Percentiles rank a stretch among this genome's conserved stretches.
Conservation (phyloP, 2,113 vertebrate genomes). For the Synchiropus splendidus region DNA sequence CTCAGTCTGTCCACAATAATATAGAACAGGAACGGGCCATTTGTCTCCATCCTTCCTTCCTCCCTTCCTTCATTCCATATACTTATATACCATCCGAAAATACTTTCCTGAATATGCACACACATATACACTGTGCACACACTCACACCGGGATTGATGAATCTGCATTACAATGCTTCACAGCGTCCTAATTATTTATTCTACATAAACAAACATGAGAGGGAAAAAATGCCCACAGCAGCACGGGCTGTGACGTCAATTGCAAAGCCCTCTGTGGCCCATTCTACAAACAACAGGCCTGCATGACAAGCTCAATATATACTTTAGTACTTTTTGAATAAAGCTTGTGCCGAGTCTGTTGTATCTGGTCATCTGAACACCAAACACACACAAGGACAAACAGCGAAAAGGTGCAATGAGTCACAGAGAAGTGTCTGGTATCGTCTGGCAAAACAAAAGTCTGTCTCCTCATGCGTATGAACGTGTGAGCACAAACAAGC, state of each 20-base stretch:
- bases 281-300: slow-evolving; percentile 4
- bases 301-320: slow-evolving; percentile 2
- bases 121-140: too few relatives aligned
- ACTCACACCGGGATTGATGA: too few relatives aligned
- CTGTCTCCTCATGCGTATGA: slow-evolving; percentile 9
- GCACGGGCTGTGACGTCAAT: background rate
- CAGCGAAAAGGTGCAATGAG: slow-evolving; percentile 23
- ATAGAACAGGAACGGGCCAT: too few relatives aligned
- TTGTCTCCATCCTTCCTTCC: too few relatives aligned
- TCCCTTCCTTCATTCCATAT: too few relatives aligned
- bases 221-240: background rate
- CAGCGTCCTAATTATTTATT: background rate
- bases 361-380: slow-evolving; percentile 3
- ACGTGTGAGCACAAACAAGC: slow-evolving; percentile 13
- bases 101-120: too few relatives aligned
- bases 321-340: background rate
- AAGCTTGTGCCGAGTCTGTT: background rate
- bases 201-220: background rate
- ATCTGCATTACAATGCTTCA: background rate
- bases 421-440: slow-evolving; percentile 16
- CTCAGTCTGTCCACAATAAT: too few relatives aligned
- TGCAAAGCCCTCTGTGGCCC: background rate
- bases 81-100: too few relatives aligned
- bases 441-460: slow-evolving; percentile 5
- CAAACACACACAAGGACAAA: slow-evolving; percentile 5